These are phyloP conservation scores for Notarius lentiginosus DNA, from an alignment of 2,113 vertebrate species.

Conservation along the genomic window DNA sequence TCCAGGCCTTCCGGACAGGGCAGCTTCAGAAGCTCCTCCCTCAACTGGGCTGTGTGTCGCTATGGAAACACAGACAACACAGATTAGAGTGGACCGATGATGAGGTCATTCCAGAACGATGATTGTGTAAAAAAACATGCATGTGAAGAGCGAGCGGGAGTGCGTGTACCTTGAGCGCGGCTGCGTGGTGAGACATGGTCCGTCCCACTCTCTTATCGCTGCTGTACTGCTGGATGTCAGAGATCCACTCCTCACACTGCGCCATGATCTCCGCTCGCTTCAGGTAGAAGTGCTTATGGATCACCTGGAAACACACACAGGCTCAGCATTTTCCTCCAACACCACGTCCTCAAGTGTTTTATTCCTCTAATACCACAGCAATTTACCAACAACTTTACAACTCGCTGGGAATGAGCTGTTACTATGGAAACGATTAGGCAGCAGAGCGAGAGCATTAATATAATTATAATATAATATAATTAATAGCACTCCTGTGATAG, in stretches of 20 bases:
- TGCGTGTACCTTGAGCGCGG: constrained; percentile 87
- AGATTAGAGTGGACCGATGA: neutral
- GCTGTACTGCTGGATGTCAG: constrained; percentile 99
- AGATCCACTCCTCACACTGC: constrained; percentile 98
- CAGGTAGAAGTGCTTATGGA: constrained; percentile 98
- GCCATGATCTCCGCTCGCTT: constrained; percentile 95
- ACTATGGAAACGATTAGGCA: too few species aligned
- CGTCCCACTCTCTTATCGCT: constrained; percentile 96
- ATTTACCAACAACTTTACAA: neutral
- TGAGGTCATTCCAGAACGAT: neutral
- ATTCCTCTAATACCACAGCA: neutral
- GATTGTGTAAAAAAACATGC: neutral
- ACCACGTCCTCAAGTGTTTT: neutral
- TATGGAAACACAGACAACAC: constrained; percentile 55
- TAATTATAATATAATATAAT: too few species aligned
- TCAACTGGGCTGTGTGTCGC: constrained; percentile 94
- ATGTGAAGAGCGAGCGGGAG: neutral
- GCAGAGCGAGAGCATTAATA: too few species aligned
- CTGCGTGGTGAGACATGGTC: constrained; percentile 98
- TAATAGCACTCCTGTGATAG: neutral
- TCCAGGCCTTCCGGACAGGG: constrained; percentile 93
- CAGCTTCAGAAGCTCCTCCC: constrained; percentile 94
- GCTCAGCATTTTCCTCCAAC: neutral
- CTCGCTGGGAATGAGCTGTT: too few species aligned
- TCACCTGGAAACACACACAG: constrained; percentile 76